Evolutionary conservation across 2,113 vertebrate genomes (phyloP).

Genomic region (Tenebrosternarchus preto): DNA sequence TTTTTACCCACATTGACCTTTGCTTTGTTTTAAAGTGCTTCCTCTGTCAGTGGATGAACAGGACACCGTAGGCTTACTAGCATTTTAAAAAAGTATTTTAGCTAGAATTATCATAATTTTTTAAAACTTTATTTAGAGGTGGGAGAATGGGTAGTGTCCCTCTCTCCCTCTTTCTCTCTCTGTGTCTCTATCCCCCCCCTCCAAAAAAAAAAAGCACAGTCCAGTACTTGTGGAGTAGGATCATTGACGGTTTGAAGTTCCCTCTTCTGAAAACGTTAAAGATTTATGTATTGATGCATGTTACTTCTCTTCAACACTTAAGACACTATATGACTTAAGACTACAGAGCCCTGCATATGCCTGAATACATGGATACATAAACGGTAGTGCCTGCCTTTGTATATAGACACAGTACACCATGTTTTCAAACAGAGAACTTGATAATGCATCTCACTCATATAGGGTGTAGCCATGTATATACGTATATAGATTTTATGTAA

Average conservation of each 20-base stretch:
- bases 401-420: conserved; percentile 45
- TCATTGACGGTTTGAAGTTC: conserved; percentile 18
- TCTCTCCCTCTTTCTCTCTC: background rate
- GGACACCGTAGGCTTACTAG: background rate
- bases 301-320: conserved; percentile 38
- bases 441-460: conserved; percentile 43
- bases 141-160: background rate
- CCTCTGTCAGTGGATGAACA: background rate
- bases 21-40: background rate
- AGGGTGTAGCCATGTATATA: conserved; percentile 64
- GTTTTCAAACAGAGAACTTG: conserved; percentile 35
- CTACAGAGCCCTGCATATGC: conserved; percentile 30
- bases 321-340: background rate
- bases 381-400: conserved; percentile 51
- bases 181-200: conserved; percentile 33
- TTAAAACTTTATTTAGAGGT: background rate
- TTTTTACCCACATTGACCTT: background rate
- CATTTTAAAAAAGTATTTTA: background rate
- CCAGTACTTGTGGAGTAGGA: conserved; percentile 6
- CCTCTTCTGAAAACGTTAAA: background rate
- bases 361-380: conserved; percentile 27
- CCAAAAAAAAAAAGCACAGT: conserved; percentile 48
- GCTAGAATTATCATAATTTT: background rate
- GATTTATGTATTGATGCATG: conserved; percentile 44
- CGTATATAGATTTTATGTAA: conserved; percentile 63